Conservation (phyloP, 2,888 invertebrate genomes). For the Hetaerina titia region DNA sequence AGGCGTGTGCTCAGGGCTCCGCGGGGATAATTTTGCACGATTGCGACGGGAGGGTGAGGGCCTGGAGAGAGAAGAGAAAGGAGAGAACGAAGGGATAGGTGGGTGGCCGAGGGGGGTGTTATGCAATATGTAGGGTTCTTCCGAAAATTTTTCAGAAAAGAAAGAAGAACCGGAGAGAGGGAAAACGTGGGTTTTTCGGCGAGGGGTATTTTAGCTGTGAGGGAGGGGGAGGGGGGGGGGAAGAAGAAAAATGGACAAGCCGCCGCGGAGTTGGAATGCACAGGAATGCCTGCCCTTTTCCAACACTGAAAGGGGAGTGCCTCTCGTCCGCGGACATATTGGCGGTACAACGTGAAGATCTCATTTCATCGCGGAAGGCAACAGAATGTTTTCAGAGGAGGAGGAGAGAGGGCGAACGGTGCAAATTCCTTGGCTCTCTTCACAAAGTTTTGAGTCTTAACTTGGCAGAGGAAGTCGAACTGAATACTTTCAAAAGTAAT, state of each 20-base stretch:
- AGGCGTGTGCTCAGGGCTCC: neutral
- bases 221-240: neutral
- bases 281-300: neutral
- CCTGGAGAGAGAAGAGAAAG: neutral
- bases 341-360: neutral
- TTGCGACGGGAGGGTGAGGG: too few species aligned
- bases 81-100: neutral
- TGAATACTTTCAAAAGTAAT: conserved; percentile 14
- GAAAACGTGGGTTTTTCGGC: too few species aligned
- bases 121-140: too few species aligned
- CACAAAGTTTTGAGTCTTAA: neutral
- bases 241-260: neutral
- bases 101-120: too few species aligned
- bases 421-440: neutral
- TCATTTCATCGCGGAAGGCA: neutral
- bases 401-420: neutral
- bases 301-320: neutral
- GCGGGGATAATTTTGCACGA: neutral
- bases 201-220: too few species aligned
- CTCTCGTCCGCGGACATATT: neutral
- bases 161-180: too few species aligned
- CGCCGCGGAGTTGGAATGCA: neutral
- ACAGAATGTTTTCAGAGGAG: neutral
- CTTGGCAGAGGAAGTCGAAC: neutral
- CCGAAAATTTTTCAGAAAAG: too few species aligned